Evolutionary conservation across 1,140 invertebrate genomes (phyloP).

Genomic region (Schlechtendalia chinensis): DNA sequence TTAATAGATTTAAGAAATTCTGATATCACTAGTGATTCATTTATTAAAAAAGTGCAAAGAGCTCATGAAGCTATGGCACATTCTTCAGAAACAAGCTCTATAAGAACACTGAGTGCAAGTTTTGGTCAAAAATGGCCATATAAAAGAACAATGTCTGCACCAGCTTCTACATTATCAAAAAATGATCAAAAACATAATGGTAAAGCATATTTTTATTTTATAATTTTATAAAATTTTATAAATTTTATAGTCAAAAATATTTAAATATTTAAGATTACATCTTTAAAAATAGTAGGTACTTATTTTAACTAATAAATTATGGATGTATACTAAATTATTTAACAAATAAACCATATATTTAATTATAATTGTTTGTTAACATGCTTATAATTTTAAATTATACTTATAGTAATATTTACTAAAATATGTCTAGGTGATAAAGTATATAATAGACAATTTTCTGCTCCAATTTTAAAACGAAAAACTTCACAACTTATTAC

Average conservation of each 20-base stretch:
- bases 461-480: conserved; percentile 83
- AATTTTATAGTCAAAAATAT: no score
- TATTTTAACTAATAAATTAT: neutral
- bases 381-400: neutral
- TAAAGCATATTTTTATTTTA: conserved; percentile 58
- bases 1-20: conserved; percentile 80
- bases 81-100: conserved; percentile 64
- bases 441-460: conserved; percentile 83
- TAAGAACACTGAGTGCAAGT: conserved; percentile 84
- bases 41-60: conserved; percentile 82
- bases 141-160: conserved; percentile 88
- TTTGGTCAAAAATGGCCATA: conserved; percentile 93
- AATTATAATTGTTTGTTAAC: neutral
- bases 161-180: conserved; percentile 74
- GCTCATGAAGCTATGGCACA: conserved; percentile 82
- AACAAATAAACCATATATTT: neutral
- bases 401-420: neutral
- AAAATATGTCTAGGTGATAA: conserved; percentile 70
- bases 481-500: conserved; percentile 78
- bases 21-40: conserved; percentile 83
- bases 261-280: no score
- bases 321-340: neutral
- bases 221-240: no score
- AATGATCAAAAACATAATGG: conserved; percentile 56
- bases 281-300: neutral